Conservation (phyloP, 2,888 invertebrate species). For the Pheosia gnoma region DNA sequence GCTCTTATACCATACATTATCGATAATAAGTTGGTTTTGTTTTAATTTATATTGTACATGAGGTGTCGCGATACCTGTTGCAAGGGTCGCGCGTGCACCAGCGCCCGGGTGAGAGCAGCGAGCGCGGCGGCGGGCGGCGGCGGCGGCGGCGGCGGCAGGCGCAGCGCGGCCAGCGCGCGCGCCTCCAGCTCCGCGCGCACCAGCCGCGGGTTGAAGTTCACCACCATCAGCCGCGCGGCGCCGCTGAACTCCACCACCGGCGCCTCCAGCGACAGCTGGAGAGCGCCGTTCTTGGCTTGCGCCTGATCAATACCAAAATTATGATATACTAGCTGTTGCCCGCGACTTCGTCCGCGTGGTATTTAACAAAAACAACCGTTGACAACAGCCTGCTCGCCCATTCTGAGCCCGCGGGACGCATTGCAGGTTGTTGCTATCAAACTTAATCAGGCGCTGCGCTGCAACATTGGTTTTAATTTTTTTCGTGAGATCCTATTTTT, state of each 20-base stretch:
- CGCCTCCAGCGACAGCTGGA: conserved; percentile 80
- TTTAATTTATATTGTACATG: neutral
- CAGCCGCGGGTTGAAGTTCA: conserved; percentile 95
- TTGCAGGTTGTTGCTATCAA: too few relatives aligned
- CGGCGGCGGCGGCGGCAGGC: conserved; percentile 90
- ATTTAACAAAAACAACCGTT: too few relatives aligned
- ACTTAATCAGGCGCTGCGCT: too few relatives aligned
- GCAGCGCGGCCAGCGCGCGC: conserved; percentile 92
- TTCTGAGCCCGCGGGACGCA: too few relatives aligned
- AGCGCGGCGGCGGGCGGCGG: conserved; percentile 88
- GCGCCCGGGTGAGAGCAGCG: conserved; percentile 89
- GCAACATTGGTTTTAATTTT: too few relatives aligned
- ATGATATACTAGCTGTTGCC: too few relatives aligned
- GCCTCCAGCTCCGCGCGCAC: conserved; percentile 94
- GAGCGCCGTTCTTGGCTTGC: conserved; percentile 67
- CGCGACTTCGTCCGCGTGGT: too few relatives aligned
- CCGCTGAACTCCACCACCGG: conserved; percentile 92
- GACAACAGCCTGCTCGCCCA: too few relatives aligned
- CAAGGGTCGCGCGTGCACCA: conserved; percentile 92
- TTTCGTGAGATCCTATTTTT: too few relatives aligned
- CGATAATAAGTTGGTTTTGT: too few relatives aligned
- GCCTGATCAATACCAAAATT: conserved; percentile 45
- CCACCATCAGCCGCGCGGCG: conserved; percentile 90
- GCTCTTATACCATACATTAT: too few relatives aligned
- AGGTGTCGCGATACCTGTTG: conserved; percentile 87